A percentile compares a stretch with the other conserved stretches of the same genome.
phyloP scores from a whole-genome alignment of 1,140 invertebrate species.

The Papilio polytes region DNA sequence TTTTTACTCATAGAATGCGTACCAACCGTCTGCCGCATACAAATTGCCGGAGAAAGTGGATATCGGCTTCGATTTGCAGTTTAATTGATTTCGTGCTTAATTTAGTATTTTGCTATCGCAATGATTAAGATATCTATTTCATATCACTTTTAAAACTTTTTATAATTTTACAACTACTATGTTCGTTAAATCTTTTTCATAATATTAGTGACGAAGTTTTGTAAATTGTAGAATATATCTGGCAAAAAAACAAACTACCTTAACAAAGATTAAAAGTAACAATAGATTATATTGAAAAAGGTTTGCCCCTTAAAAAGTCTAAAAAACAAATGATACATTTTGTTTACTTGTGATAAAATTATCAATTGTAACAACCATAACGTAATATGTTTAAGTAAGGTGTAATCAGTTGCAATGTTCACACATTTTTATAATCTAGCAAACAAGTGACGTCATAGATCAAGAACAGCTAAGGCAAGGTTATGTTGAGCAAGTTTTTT shows the following conservation, averaged over 20 bases:
- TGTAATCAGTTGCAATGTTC: conserved; percentile 22
- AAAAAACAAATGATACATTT: not conserved
- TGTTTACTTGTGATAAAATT: not conserved
- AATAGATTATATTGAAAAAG: too few relatives aligned
- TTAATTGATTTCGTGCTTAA: conserved; percentile 46
- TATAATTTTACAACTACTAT: not conserved
- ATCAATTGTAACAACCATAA: not conserved
- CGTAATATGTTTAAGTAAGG: conserved; percentile 27
- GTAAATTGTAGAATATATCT: not conserved
- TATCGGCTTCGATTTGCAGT: conserved; percentile 29
- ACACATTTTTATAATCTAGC: conserved; percentile 41
- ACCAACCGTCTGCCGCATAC: conserved; percentile 50
- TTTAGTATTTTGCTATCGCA: conserved; percentile 21
- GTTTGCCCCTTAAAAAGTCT: not conserved
- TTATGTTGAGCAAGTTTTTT: conserved; percentile 42
- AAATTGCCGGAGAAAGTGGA: conserved; percentile 45
- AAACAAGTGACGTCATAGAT: conserved; percentile 52
- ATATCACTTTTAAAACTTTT: not conserved
- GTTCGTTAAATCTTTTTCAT: not conserved
- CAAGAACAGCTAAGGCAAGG: conserved; percentile 48
- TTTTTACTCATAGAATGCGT: conserved; percentile 55
- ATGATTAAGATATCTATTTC: not conserved
- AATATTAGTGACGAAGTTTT: not conserved
- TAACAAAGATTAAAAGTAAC: too few relatives aligned
- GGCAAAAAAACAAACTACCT: too few relatives aligned